Conservation (phyloP, 2,113 vertebrate species). For the Malurus melanocephalus region DNA sequence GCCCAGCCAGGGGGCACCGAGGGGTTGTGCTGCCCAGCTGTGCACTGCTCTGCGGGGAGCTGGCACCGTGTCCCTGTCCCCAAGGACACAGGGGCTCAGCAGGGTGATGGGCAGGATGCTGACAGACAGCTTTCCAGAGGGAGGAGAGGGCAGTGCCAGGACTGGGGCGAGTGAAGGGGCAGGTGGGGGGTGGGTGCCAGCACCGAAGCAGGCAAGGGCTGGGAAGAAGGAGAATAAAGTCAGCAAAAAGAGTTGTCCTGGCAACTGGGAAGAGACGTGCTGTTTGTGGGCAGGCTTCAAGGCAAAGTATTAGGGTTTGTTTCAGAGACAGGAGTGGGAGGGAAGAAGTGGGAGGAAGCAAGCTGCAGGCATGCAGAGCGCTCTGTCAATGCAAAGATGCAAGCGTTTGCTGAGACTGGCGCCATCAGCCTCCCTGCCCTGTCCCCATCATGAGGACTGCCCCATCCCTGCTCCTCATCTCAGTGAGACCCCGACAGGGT, state of each 20-base stretch:
- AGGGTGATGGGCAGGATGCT: not conserved
- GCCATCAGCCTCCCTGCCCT: not conserved
- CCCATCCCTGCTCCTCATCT: not conserved
- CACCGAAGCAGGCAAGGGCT: fast-evolving
- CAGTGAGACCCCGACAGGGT: fast-evolving
- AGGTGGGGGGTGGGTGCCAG: not conserved
- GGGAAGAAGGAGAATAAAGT: not conserved
- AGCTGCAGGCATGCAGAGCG: not conserved
- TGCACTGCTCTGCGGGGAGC: fast-evolving
- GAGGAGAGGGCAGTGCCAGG: not conserved
- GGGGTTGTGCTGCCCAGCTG: not conserved
- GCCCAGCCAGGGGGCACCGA: fast-evolving
- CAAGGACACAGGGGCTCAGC: fast-evolving
- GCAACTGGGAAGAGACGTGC: not conserved
- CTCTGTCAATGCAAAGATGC: not conserved
- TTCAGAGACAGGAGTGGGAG: not conserved
- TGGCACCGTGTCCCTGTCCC: not conserved
- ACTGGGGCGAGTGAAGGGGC: not conserved
- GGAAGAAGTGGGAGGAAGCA: not conserved
- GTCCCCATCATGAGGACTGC: fast-evolving
- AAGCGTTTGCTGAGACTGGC: not conserved
- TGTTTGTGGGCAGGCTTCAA: not conserved
- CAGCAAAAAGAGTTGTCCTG: not conserved
- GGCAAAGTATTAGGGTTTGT: not conserved
- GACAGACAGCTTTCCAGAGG: not conserved